Base-by-base conservation (phyloP, 2,888 invertebrate species). In the Agonopterix alstromeriana region DNA sequence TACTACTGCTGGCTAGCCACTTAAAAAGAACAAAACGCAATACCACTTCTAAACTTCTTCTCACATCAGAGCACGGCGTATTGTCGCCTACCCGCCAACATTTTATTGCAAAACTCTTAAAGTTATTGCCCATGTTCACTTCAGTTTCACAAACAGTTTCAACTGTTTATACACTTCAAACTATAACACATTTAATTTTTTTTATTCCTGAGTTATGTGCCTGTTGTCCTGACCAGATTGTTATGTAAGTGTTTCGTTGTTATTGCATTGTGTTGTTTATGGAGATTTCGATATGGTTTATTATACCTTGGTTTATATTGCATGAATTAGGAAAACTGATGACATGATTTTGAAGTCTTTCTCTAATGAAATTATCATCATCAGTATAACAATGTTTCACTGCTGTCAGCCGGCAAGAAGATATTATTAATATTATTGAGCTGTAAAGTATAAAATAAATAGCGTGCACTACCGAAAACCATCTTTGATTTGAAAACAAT, bases 51-150 rank as follows among this genome's bases (percentile, higher is more conserved):
- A 27, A 27, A 49, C 9, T 17, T 10, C 12, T 47, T 48, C 46
- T 9, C 43, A 45, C 47, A 45, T 48, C 48, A 27, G 2, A 35
- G 17, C 42, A 42, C 41, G 45, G 38, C 64, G 53, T 61, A 65
- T 66, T 68, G 66, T 67, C 70, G 68, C 65, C 65, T 65, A 49
- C 51, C 14, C 46, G 41, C 54, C 3, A 45, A 54, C 53, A 59
- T 55, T 70, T 71, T 67, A 70, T 67, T 64, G 65, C 56, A 50
- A 61, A 69, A 67, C 65, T 65, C 62, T 70, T 72, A 63, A 70
- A 73, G 66, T 70, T 71, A 73, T 67, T 58, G 64, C 52, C 54
- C 10, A 53, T 57, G 60, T 62, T 63, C 54, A 56, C 55, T 58
- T 52, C 49, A 47, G 52, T 49, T 47, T 10, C n/a, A 55, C 61